Conservation (phyloP, 1,140 invertebrate species). For the Cotesia vestalis region DNA sequence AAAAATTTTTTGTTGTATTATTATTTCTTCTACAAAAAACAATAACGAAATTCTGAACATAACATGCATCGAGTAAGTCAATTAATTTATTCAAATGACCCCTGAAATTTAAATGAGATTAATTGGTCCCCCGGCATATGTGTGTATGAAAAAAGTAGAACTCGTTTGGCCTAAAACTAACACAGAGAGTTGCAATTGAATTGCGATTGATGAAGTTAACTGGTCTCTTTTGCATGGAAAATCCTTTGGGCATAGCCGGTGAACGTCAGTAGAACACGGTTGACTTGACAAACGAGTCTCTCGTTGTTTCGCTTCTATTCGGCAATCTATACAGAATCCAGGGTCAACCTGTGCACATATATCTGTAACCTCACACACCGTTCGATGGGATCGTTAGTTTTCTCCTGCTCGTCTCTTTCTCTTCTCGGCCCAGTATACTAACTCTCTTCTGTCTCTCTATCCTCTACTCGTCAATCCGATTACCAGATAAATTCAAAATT, state of each 20-base stretch:
- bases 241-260: constrained; percentile 7
- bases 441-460: no score
- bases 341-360: constrained; percentile 4
- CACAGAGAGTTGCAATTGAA: constrained; percentile 8
- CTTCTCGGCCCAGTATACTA: neutral
- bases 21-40: no score
- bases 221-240: constrained; percentile 16
- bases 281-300: constrained; percentile 18
- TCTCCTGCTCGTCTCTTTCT: constrained; percentile 4
- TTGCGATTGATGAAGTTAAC: constrained; percentile 16
- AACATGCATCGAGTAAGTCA: no score
- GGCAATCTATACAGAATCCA: constrained; percentile 4
- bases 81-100: no score
- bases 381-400: no score
- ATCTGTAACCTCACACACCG: no score
- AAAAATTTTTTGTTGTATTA: no score
- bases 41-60: no score
- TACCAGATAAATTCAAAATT: constrained; percentile 13
- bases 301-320: constrained; percentile 11
- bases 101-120: no score
- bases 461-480: neutral
- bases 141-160: no score
- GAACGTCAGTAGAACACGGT: constrained; percentile 14
- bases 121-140: no score
- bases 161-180: constrained; percentile 2